A percentile compares a stretch with the other conserved stretches of the same genome.
phyloP scores from a whole-genome alignment of 2,113 vertebrate species.

The Halcyon malimbica region DNA sequence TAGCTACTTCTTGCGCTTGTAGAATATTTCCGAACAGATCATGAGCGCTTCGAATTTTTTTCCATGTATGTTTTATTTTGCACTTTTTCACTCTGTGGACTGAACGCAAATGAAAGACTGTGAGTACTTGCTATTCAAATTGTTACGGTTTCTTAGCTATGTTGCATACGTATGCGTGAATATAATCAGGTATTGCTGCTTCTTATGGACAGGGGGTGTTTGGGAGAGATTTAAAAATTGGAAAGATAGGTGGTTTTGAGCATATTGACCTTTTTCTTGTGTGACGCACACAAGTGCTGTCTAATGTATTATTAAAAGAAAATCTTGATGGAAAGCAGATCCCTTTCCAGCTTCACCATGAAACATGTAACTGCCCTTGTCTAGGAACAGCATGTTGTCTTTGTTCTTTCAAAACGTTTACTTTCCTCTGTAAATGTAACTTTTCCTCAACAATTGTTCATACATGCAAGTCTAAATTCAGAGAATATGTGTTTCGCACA shows the following conservation, averaged over 20 bases:
- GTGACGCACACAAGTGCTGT: background rate
- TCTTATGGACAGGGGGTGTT: background rate
- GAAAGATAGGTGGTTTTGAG: background rate
- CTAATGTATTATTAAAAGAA: background rate
- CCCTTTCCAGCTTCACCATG: conserved; percentile 17
- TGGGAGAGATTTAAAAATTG: background rate
- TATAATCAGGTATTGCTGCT: background rate
- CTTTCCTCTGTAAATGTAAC: background rate
- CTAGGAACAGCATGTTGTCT: background rate
- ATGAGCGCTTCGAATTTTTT: background rate
- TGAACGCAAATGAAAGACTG: background rate
- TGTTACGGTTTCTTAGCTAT: background rate
- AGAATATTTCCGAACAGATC: conserved; percentile 19
- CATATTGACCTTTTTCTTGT: background rate
- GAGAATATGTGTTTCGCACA: background rate
- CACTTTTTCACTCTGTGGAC: background rate
- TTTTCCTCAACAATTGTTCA: background rate
- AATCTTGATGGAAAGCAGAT: conserved; percentile 35
- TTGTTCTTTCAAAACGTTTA: background rate
- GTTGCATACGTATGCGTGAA: background rate
- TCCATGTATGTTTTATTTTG: background rate
- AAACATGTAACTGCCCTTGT: background rate
- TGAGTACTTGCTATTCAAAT: conserved; percentile 56
- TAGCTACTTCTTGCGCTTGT: background rate
- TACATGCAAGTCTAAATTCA: background rate